Evolutionary conservation across 2,797 vertebrate genomes (phyloP).

Genomic region (Glossophaga mutica): DNA sequence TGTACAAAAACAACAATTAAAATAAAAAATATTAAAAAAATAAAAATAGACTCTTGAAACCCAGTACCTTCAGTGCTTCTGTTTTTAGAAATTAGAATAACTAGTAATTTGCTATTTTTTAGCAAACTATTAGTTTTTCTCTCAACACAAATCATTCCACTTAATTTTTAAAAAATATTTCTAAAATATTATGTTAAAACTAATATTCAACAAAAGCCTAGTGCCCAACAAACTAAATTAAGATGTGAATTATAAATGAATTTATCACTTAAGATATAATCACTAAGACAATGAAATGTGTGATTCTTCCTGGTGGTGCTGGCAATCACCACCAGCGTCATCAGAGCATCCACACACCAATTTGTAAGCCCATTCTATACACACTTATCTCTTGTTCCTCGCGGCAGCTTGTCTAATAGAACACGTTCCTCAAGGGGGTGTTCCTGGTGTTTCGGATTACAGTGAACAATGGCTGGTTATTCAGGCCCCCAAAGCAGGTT

Average conservation of each 20-base stretch:
- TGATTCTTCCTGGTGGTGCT: background rate
- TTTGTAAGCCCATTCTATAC: background rate
- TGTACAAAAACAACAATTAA: no score
- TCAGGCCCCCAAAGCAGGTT: background rate
- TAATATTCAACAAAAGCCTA: background rate
- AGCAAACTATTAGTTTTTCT: background rate
- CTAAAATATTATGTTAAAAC: background rate
- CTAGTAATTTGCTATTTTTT: background rate
- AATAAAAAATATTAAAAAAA: no score
- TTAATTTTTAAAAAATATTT: background rate
- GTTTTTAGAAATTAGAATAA: conserved; percentile 6
- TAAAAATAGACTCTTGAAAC: background rate
- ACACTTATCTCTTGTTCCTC: background rate
- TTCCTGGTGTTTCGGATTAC: background rate
- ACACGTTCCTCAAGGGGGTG: background rate
- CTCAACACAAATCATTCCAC: background rate
- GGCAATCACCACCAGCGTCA: no score
- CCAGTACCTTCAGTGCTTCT: background rate
- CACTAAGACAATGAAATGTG: background rate
- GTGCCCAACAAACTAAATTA: background rate
- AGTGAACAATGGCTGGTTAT: background rate
- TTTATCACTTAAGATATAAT: background rate
- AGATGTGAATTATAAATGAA: background rate
- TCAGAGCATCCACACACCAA: background rate
- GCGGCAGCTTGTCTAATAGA: background rate